Conservation (phyloP, 2,797 vertebrate species). For the Urocyon cinereoargenteus region DNA sequence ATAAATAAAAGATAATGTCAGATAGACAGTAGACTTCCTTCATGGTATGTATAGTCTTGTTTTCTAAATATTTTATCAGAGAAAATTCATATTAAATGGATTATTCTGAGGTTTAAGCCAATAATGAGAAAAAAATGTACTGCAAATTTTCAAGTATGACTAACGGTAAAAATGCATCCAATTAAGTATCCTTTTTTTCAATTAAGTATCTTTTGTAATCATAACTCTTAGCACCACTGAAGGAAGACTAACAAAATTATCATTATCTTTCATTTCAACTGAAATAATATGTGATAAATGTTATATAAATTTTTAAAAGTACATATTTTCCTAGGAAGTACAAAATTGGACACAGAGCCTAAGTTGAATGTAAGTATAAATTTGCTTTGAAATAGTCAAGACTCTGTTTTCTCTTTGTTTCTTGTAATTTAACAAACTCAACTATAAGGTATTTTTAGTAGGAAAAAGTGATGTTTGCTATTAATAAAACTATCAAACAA, state of each 20-base stretch:
- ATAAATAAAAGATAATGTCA: background rate
- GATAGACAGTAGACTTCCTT: background rate
- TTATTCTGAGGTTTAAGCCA: conserved; percentile 20
- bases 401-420: background rate
- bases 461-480: background rate
- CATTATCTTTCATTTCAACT: conserved; percentile 22
- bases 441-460: background rate
- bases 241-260: background rate
- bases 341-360: background rate
- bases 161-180: background rate
- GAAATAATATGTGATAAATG: background rate
- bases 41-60: background rate
- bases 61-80: conserved; percentile 11
- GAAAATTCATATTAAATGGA: background rate
- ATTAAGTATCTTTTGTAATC: background rate
- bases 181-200: background rate
- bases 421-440: conserved; percentile 5
- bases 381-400: background rate
- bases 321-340: background rate
- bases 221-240: background rate
- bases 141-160: background rate
- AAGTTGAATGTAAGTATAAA: background rate
- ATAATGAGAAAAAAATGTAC: conserved; percentile 1
- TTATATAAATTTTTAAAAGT: conserved; percentile 30
- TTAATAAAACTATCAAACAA: background rate